Base-by-base conservation (phyloP, 2,113 vertebrate species). In the Lophius piscatorius region DNA sequence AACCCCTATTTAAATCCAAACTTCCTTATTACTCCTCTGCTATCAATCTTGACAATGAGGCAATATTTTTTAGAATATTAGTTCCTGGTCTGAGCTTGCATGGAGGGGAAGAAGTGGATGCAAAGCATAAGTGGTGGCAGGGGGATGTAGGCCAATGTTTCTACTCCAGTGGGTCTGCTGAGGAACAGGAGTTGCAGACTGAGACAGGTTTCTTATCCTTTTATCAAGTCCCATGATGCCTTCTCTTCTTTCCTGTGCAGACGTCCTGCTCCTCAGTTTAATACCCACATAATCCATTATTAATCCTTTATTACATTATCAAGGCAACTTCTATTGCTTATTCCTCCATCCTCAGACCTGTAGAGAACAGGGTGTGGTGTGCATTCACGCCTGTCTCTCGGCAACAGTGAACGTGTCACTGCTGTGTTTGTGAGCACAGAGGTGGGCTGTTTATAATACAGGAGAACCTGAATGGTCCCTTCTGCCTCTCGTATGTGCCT, bases 391-490 rank as follows among this genome's bases (percentile, higher is more conserved):
- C 18, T 42, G 69, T 20, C 26, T 58, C 70, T n/a, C 74, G 63
- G 82, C 12, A 74, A 89, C 86, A 44, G 90, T 91, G 78, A 48
- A 55, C 68, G 49, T 68, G 59, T 78, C 64, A 83, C 58, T 55
- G 78, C 56, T 51, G 50, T 61, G 69, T 72, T 65, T 47, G 59
- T 12, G 48, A 35, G 42, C 44, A 10, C 70, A 65, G 40, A 39
- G 47, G 63, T 48, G 57, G 60, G 45, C 78, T 63, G 59, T 87
- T 45, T 78, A 86, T 89, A 78, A 89, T 88, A 87, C 59, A 89
- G 83, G 51, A 31, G 22, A 39, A 55, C 8, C 49, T 65, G 66
- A 77, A 76, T 54, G 45, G 47, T 60, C 58, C 57, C 44, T 50
- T 72, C 8, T 12, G 18, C 39, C 35, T 58, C 74, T 49, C 52